Evolutionary conservation across 2,888 invertebrate species (phyloP), one percentile per base, ranked within the genome.

Genomic region (Torymus auratus): DNA sequence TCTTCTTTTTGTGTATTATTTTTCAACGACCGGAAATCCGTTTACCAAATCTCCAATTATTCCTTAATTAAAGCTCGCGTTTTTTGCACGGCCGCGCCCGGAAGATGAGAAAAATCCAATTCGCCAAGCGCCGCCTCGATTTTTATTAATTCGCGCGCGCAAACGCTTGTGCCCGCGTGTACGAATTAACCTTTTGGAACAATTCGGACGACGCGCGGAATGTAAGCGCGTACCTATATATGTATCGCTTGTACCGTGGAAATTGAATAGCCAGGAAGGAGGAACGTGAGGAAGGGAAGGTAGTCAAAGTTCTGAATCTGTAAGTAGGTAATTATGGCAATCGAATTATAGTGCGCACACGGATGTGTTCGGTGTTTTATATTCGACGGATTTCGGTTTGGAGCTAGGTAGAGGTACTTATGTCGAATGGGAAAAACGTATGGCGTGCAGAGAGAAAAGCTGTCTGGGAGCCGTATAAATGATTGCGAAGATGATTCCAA

Each of bases 31-130:
- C 14, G 23, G 14, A 50, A 77, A 77, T 70, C 64, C 62, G 56
- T 64, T 77, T 64, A 70, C n/a, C 56, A 70, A 70, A 70, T 70
- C 50, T 67, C 67, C 58, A 75, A 77, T 77, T 56, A 64, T 77
- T 56, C 23, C 15, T 70, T 64, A 67, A 75, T 75, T 67, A 60
- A 75, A 75, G 55, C 50, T 15, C 68, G 50, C 41, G 7, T 41
- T 41, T 41, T 41, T 41, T 41, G 1, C 41, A 60, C 55, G 56
- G n/a, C n/a, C 55, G 11, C 23, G 11, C n/a, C 15, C 0, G 11
- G 53, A 14, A 15, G 17, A 68, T 14, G 50, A 15, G 20, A 70
- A 28, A 73, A 73, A 64, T 73, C 17, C 55, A 64, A 73, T 73
- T 77, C 20, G 64, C 17, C 41, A 15, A 15, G 3, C 17, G 50